Percentiles rank a stretch among this genome's conserved stretches.
Conservation (phyloP, 2,888 invertebrate genomes). For the Alitta virens region DNA sequence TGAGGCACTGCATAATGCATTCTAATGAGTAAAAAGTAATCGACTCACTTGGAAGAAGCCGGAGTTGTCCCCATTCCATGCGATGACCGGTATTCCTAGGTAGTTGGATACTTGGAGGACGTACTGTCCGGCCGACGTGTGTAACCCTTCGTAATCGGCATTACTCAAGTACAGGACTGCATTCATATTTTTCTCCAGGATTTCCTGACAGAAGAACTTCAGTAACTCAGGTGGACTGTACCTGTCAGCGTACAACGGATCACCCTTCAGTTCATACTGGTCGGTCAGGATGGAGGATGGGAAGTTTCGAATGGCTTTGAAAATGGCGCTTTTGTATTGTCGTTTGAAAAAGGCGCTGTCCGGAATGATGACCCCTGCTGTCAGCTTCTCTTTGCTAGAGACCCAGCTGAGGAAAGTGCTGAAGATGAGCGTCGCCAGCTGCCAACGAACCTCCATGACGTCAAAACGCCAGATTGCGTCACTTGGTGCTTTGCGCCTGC, state of each 20-base stretch:
- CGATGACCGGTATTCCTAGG: slow-evolving; percentile 91
- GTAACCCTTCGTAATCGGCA: slow-evolving; percentile 70
- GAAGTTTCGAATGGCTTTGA: not conserved
- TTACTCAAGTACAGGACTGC: slow-evolving; percentile 89
- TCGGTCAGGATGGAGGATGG: not conserved
- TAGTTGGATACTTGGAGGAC: slow-evolving; percentile 90
- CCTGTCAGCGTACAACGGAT: not conserved
- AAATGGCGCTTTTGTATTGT: not conserved
- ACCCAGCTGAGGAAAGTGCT: not conserved
- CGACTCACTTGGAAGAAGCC: slow-evolving; percentile 52
- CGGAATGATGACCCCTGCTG: not conserved
- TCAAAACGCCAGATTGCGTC: too few relatives aligned
- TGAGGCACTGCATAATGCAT: too few relatives aligned
- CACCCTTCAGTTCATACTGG: not conserved
- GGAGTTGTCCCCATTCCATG: slow-evolving; percentile 97
- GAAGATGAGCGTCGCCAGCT: not conserved
- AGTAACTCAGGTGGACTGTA: slow-evolving; percentile 41
- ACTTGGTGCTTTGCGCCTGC: too few relatives aligned
- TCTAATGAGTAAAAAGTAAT: not conserved
- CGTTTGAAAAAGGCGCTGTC: slow-evolving; percentile 1
- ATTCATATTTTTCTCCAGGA: slow-evolving; percentile 39
- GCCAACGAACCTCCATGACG: too few relatives aligned
- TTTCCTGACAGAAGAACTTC: slow-evolving; percentile 40
- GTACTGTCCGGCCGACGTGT: slow-evolving; percentile 91
- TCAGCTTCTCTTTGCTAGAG: not conserved